These are phyloP conservation scores for Caenorhabditis doughertyi DNA, from an alignment of 2,888 invertebrate species.

Conservation along the genomic window DNA sequence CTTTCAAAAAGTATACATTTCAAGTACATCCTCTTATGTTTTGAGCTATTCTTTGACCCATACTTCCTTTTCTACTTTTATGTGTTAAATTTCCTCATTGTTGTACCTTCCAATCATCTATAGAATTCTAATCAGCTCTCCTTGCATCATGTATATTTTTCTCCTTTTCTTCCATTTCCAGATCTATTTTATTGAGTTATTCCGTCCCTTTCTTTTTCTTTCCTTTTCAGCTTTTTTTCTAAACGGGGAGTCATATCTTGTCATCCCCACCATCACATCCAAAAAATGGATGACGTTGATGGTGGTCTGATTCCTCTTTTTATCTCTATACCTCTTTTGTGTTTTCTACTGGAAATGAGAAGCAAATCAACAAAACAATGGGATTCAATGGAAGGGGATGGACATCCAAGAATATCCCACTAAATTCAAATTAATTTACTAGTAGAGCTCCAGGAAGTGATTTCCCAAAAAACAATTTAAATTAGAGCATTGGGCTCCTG, in stretches of 20 bases:
- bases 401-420: conserved; percentile 18
- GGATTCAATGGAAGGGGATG: neutral
- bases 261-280: conserved; percentile 10
- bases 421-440: conserved; percentile 18
- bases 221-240: conserved; percentile 2
- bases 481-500: neutral
- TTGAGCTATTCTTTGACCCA: conserved; percentile 7
- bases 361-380: conserved; percentile 14
- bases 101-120: conserved; percentile 5
- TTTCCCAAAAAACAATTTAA: conserved; percentile 13
- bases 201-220: neutral
- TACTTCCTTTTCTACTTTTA: neutral
- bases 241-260: neutral
- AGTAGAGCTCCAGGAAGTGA: conserved; percentile 31
- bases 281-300: conserved; percentile 12
- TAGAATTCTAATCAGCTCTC: conserved; percentile 30
- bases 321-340: conserved; percentile 4
- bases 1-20: neutral
- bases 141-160: neutral
- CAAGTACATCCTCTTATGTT: conserved; percentile 10
- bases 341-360: neutral
- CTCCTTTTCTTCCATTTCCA: conserved; percentile 3
- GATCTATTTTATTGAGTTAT: conserved; percentile 13
- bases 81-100: neutral
- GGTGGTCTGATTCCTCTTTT: conserved; percentile 20